Percentiles rank a stretch among this genome's conserved stretches.
Evolutionary conservation across 2,113 vertebrate genomes (phyloP).

Genomic region (Oryzias celebensis): DNA sequence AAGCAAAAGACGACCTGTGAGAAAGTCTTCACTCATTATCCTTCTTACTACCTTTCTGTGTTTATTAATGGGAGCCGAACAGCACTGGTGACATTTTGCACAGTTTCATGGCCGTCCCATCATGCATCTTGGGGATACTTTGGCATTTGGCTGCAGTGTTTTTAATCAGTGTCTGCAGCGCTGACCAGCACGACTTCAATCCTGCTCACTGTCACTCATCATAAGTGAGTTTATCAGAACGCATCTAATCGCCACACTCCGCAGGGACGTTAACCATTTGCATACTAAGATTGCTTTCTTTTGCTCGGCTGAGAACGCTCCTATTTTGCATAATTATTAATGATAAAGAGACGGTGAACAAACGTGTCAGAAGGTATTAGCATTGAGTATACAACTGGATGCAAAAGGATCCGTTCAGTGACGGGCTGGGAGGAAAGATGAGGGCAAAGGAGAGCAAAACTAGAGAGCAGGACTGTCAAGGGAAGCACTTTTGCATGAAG

Average conservation of each 20-base stretch:
- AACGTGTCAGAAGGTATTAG: conserved; percentile 85
- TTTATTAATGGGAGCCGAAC: conserved; percentile 82
- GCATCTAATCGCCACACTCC: conserved; percentile 79
- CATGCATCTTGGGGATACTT: conserved; percentile 83
- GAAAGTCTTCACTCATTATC: conserved; percentile 83
- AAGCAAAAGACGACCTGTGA: conserved; percentile 77
- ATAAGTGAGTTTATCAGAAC: conserved; percentile 91
- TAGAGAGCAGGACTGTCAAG: conserved; percentile 31
- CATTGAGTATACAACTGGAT: conserved; percentile 68
- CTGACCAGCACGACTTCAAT: conserved; percentile 84
- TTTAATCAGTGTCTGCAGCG: conserved; percentile 80
- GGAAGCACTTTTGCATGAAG: conserved; percentile 42
- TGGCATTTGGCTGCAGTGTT: conserved; percentile 82
- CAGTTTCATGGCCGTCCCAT: conserved; percentile 80
- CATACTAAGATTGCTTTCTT: conserved; percentile 89
- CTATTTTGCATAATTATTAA: conserved; percentile 91
- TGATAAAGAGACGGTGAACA: conserved; percentile 84
- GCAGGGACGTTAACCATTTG: conserved; percentile 87
- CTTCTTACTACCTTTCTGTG: conserved; percentile 71
- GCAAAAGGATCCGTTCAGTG: conserved; percentile 57
- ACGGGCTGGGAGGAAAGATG: conserved; percentile 26
- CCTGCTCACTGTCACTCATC: conserved; percentile 88
- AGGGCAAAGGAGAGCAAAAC: conserved; percentile 35
- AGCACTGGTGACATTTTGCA: conserved; percentile 81
- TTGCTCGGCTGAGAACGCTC: conserved; percentile 81